A percentile compares a stretch with the other conserved stretches of the same genome.
Conservation (phyloP, 2,113 vertebrate species). For the Tragelaphus scriptus region DNA sequence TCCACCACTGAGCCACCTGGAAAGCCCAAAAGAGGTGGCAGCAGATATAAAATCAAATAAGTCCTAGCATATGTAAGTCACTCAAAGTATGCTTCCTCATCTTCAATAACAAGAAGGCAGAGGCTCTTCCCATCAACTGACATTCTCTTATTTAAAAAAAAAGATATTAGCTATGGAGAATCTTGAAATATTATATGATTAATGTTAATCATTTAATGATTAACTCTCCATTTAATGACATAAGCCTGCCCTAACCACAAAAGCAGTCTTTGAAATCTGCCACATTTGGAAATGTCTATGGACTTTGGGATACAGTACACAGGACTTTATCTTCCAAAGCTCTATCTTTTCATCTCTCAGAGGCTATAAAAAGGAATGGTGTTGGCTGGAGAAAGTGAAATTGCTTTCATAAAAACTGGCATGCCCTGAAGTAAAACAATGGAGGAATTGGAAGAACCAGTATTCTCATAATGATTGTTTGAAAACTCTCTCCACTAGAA, state of each 20-base stretch:
- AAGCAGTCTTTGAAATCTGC: neutral
- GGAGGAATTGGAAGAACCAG: neutral
- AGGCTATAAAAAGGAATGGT: neutral
- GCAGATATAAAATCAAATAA: neutral
- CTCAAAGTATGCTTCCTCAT: neutral
- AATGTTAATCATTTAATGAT: no score
- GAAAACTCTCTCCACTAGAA: neutral
- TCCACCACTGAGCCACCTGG: neutral
- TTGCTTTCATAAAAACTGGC: neutral
- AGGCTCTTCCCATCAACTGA: neutral
- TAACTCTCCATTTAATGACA: neutral
- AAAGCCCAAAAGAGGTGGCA: neutral
- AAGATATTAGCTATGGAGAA: neutral
- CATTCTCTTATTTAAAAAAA: neutral
- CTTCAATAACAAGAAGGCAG: neutral
- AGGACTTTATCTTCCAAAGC: neutral
- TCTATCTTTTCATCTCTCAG: neutral
- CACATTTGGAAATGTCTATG: neutral
- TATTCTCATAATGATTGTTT: neutral
- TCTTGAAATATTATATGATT: neutral
- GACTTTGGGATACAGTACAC: neutral
- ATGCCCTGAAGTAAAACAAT: neutral
- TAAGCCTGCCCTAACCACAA: neutral
- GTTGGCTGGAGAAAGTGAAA: neutral
- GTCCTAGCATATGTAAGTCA: neutral